Base-by-base conservation (phyloP, 64 coral and sea anemone species). In the Dendronephthya gigantea region DNA sequence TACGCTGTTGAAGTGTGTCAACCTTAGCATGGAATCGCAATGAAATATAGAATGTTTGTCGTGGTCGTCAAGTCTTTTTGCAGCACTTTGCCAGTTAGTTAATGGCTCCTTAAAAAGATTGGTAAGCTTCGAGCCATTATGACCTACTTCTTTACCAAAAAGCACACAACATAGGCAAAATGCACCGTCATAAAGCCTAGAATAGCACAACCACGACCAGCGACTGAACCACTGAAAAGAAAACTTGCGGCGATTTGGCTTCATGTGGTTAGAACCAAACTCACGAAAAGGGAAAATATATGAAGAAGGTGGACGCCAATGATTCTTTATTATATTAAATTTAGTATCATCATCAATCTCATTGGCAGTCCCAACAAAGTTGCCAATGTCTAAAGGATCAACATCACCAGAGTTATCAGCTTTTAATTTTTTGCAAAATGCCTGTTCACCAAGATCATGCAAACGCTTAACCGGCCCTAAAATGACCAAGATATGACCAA, bases 261-360 rank as follows among this genome's bases (percentile, higher is more conserved):
- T 76, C 51, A 6, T 45, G 11, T 4, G 4, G 41, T 45, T 45
- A 30, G 58, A 76, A 37, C 69, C 69, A 76, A 76, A 76, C 31
- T 76, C n/a, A 27, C 69, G 69, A 30, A 34, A 76, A 31, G 69
- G 69, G 17, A 76, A 76, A 76, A 33, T 13, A 27, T 22, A 76
- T 76, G 69, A 4, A 37, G 69, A 28, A 34, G 69, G 31, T 22
- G 69, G 69, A 34, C 69, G 31, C 69, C 69, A 76, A 31, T 76
- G 69, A 76, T 76, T 76, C n/a, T 76, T 76, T 22, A 76, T 76
- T 22, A 76, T 76, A 34, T 76, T 76, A 34, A 76, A 34, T 34
- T 76, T 76, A 15, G 69, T 15, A 34, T 76, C 69, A 76, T 76
- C 69, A 76, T 76, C 69, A 34, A 76, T 37, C 25, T 12, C 31